A percentile compares a stretch with the other conserved stretches of the same genome.
These are phyloP conservation scores for Oxytorus armatus DNA, from an alignment of 2,888 invertebrate genomes.

Conservation along the genomic window DNA sequence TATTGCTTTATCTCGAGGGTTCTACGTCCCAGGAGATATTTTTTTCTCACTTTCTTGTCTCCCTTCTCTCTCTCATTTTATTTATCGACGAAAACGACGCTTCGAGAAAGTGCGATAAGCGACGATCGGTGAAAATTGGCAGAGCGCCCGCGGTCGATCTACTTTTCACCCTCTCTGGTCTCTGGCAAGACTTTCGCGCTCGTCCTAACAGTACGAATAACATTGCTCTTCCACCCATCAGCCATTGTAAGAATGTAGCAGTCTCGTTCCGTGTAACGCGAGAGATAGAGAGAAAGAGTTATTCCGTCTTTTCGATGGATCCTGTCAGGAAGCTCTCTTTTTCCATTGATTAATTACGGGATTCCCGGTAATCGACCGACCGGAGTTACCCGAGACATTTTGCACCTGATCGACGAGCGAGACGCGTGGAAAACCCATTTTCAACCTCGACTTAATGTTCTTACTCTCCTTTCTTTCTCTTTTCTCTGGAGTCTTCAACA, in stretches of 20 bases:
- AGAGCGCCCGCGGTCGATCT: conserved; percentile 62
- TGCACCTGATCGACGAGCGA: conserved; percentile 56
- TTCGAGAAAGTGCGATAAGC: conserved; percentile 65
- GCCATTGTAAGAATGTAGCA: conserved; percentile 32
- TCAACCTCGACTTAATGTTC: conserved; percentile 15
- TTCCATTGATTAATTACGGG: conserved; percentile 64
- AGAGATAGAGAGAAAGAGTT: conserved; percentile 3
- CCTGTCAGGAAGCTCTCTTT: conserved; percentile 51
- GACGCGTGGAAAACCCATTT: conserved; percentile 29
- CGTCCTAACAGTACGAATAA: conserved; percentile 2
- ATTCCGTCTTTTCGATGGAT: conserved; percentile 33
- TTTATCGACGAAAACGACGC: conserved; percentile 58
- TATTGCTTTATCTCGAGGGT: conserved; percentile 44
- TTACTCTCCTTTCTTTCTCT: not conserved
- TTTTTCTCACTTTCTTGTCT: conserved; percentile 28
- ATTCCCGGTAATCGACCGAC: conserved; percentile 61
- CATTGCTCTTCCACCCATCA: conserved; percentile 49
- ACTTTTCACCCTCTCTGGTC: conserved; percentile 39
- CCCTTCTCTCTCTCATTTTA: conserved; percentile 36
- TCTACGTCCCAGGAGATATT: conserved; percentile 32
- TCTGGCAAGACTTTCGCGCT: conserved; percentile 22
- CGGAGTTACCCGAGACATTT: conserved; percentile 51
- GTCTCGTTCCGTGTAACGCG: conserved; percentile 15
- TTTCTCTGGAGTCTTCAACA: conserved; percentile 5
- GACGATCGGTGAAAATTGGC: conserved; percentile 65